Base-by-base conservation (phyloP, 2,888 invertebrate species). In the Agrotis segetum region DNA sequence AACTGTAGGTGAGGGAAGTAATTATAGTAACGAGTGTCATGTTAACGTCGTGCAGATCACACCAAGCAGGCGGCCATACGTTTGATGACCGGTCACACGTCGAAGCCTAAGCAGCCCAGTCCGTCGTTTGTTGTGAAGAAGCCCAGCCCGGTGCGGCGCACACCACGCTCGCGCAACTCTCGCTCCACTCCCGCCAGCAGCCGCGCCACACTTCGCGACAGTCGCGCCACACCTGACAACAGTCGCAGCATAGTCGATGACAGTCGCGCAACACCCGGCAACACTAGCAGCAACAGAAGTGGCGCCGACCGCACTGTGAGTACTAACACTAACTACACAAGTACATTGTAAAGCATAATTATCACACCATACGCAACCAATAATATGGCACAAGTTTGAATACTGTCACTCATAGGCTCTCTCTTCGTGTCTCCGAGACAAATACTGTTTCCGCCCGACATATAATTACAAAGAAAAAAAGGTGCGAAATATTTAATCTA, bases 11-110 rank as follows among this genome's bases (percentile, higher is more conserved):
- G 24, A 52, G 24, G 16, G 24, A 60, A 34, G 52, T 53, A 53
- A 46, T 40, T 17, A 29, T 44, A 59, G 16, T 60, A 56, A 46
- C 29, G 21, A 16, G 3, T 44, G 47, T 55, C 24, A 46, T 44
- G 16, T 29, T 66, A 49, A 11, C 29, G 13, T 46, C 24, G 59
- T 61, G 0, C 84, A 96, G 96, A 96, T 82, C 92, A 93, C 82
- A 95, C 95, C 6, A 96, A 96, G 77, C 95, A 92, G 82, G 96
- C 94, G 1, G 96, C 96, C 1, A 88, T 96, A 49, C 91, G 95
- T 91, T 83, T 95, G 67, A 94, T 96, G 93, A 90, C 96, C 14
- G 93, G 96, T 1, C 94, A 93, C 88, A 91, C 93, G 24, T 91
- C 93, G 46, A 63, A 59, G 34, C 3, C 56, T 1, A 44, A 44